Base-by-base conservation (phyloP, 2,888 invertebrate species). In the Heliothis peltigera region DNA sequence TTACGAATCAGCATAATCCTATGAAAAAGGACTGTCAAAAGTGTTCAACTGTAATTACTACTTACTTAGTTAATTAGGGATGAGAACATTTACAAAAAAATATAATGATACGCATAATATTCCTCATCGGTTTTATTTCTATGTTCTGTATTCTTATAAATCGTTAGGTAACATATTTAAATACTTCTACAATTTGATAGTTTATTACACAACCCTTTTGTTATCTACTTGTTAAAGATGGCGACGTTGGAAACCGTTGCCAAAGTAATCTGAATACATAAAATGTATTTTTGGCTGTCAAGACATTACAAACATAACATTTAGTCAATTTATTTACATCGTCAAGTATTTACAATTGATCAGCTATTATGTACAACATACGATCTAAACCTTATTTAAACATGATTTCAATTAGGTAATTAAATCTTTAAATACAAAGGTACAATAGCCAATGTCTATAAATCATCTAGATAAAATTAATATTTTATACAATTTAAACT, bases 121-220 rank as follows among this genome's bases (percentile, higher is more conserved):
- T 79, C 75, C 75, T 84, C 82, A 82, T 82, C 70, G 67, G 73
- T 87, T 89, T 89, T 87, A 89, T 87, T 89, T 83, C 90, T 91
- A 91, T 82, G 82, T 88, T 81, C 73, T 75, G 80, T 80, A 80
- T 75, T 87, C 85, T 92, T 93, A 92, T 89, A 92, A 93, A 93
- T 89, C 84, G 83, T 91, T 90, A 90, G 87, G 85, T 93, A 92
- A 92, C 90, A 90, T 90, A 88, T 83, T 89, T 87, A 87, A 87
- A 88, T 91, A 88, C 89, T 84, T 84, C 92, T 93, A 93, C 90
- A 84, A 80, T 88, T 83, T 93, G 91, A 93, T 94, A 93, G 87
- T 91, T 91, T 88, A 90, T 89, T 92, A 94, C 94, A 94, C 94
- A 94, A 94, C 94, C 94, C 88, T 92, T 92, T 91, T 87, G 79